Conservation (phyloP, 2,797 vertebrate species). For the Ctenosaura bakeri region DNA sequence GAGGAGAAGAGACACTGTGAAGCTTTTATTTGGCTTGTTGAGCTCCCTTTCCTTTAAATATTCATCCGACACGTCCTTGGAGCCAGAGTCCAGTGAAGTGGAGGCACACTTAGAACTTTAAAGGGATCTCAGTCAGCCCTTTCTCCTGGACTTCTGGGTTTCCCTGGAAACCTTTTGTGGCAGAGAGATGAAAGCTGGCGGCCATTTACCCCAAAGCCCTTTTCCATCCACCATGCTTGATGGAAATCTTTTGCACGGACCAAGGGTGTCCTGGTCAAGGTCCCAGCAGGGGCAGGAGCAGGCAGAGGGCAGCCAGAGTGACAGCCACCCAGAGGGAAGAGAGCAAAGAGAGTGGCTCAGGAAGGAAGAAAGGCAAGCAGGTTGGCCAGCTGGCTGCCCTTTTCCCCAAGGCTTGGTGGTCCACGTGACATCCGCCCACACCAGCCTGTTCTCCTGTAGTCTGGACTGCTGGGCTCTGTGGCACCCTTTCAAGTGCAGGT, state of each 20-base stretch:
- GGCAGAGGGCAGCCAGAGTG: neutral
- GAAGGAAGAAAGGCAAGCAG: neutral
- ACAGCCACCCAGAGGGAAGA: neutral
- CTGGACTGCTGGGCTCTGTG: too few species aligned
- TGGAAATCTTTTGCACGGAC: neutral
- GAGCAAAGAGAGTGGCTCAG: neutral
- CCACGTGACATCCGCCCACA: neutral
- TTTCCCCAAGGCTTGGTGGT: neutral
- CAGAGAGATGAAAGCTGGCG: too few species aligned
- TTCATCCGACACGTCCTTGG: neutral
- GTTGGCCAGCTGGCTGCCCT: neutral
- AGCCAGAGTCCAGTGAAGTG: slow-evolving; percentile 37
- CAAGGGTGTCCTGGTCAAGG: neutral
- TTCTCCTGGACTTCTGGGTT: slow-evolving; percentile 15
- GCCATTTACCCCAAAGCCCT: neutral
- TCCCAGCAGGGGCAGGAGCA: neutral
- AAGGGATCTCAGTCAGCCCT: neutral
- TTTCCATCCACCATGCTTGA: neutral
- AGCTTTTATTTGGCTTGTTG: neutral
- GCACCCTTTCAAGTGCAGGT: neutral
- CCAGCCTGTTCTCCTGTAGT: neutral
- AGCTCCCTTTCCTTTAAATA: slow-evolving; percentile 40
- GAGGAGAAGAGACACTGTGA: accelerated
- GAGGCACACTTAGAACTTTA: neutral
- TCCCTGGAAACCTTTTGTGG: neutral